Evolutionary conservation across 30 jellyfish, hydroid and myxozoan genomes (phyloP).

Genomic region (Clytia hemisphaerica): DNA sequence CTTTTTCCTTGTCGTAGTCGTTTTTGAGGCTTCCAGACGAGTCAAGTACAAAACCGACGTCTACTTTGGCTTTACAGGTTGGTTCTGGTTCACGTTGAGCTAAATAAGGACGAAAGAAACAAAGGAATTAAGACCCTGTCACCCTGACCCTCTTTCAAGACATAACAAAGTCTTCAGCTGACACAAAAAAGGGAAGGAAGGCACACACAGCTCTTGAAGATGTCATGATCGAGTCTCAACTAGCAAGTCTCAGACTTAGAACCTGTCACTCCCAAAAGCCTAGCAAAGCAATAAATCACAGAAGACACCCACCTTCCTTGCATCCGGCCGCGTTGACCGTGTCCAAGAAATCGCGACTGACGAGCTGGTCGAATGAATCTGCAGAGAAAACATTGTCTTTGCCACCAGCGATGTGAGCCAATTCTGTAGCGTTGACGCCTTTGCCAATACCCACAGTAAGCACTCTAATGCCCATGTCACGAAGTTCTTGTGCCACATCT

Average conservation of each 20-base stretch:
- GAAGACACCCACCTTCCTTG: constrained; percentile 29
- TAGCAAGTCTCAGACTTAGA: too few relatives aligned
- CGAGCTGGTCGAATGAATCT: constrained; percentile 41
- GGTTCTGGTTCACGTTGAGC: background rate
- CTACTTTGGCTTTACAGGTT: constrained; percentile 46
- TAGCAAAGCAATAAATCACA: background rate
- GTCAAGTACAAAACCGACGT: constrained; percentile 82
- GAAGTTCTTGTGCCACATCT: constrained; percentile 41
- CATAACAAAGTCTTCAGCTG: too few relatives aligned
- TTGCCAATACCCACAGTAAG: constrained; percentile 73
- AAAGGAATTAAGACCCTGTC: too few relatives aligned
- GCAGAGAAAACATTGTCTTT: constrained; percentile 44
- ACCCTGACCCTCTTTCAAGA: too few relatives aligned
- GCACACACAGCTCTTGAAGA: too few relatives aligned
- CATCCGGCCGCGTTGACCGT: constrained; percentile 37
- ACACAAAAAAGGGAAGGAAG: too few relatives aligned
- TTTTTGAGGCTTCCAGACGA: constrained; percentile 90
- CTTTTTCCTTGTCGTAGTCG: constrained; percentile 65
- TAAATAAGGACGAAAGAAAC: background rate
- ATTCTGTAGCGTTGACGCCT: constrained; percentile 54
- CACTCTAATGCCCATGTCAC: constrained; percentile 44
- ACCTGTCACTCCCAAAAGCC: too few relatives aligned
- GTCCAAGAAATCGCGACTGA: constrained; percentile 34
- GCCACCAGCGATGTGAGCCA: constrained; percentile 57
- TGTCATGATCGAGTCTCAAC: too few relatives aligned